phyloP scores from a whole-genome alignment of 2,113 vertebrate species.

The Ariopsis seemanni region DNA sequence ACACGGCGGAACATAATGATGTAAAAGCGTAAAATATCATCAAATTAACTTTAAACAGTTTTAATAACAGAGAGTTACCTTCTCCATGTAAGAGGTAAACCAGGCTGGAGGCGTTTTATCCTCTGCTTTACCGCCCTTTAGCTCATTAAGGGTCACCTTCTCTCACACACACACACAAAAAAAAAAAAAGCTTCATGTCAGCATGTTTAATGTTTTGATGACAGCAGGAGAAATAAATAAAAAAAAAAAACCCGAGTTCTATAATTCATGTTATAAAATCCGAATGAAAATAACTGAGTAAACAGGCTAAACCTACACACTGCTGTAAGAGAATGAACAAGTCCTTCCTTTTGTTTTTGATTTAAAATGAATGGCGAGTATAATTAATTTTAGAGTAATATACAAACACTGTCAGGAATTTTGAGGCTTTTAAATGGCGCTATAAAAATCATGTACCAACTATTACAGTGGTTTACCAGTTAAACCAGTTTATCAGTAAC shows the following conservation, averaged over 20 bases:
- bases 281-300: background rate
- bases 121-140: constrained; percentile 71
- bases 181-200: background rate
- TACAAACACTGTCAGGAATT: background rate
- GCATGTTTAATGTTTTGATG: background rate
- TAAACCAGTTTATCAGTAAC: background rate
- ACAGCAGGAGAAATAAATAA: background rate
- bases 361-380: background rate
- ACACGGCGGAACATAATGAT: background rate
- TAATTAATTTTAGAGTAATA: background rate
- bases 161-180: background rate
- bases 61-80: constrained; percentile 63
- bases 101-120: constrained; percentile 88
- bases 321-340: background rate
- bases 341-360: background rate
- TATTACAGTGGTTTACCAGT: background rate
- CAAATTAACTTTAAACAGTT: background rate
- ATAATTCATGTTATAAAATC: background rate
- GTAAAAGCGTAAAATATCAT: background rate
- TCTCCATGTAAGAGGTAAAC: constrained; percentile 94
- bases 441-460: background rate
- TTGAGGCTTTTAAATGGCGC: background rate
- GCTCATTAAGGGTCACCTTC: constrained; percentile 71
- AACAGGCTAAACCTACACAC: background rate
- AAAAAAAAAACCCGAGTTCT: background rate